phyloP scores from a whole-genome alignment of 2,888 invertebrate genomes.

The Ectobius pallidus region DNA sequence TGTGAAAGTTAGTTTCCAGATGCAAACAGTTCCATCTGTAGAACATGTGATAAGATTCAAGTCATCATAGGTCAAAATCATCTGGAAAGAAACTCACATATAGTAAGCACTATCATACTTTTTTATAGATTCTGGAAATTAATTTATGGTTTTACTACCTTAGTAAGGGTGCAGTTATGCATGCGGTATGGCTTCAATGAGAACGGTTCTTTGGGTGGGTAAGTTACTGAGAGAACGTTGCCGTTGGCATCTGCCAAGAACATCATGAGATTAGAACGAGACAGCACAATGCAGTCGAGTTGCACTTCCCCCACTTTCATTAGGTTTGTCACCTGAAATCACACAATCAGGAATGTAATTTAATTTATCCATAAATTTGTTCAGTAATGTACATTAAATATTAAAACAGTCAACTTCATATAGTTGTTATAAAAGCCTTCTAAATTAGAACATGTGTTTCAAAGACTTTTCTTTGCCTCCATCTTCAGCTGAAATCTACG shows the following conservation, averaged over 20 bases:
- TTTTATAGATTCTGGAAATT: neutral
- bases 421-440: no score
- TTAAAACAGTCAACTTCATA: no score
- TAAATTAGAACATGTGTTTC: no score
- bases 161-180: slow-evolving; percentile 59
- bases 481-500: no score
- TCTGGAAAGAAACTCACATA: slow-evolving; percentile 48
- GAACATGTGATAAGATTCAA: slow-evolving; percentile 76
- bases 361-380: no score
- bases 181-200: slow-evolving; percentile 61
- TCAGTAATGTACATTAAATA: no score
- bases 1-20: slow-evolving; percentile 82
- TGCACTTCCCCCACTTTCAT: slow-evolving; percentile 47
- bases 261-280: slow-evolving; percentile 80
- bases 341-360: no score
- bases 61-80: slow-evolving; percentile 80
- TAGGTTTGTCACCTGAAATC: slow-evolving; percentile 5
- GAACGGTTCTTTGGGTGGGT: slow-evolving; percentile 72
- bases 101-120: neutral
- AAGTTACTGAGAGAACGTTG: slow-evolving; percentile 75
- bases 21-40: slow-evolving; percentile 77
- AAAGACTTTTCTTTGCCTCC: no score
- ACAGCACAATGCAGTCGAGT: slow-evolving; percentile 68
- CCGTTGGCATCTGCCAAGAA: slow-evolving; percentile 83
- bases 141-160: no score